Conservation (phyloP, 2,888 invertebrate species). For the Drosophila emarginata region DNA sequence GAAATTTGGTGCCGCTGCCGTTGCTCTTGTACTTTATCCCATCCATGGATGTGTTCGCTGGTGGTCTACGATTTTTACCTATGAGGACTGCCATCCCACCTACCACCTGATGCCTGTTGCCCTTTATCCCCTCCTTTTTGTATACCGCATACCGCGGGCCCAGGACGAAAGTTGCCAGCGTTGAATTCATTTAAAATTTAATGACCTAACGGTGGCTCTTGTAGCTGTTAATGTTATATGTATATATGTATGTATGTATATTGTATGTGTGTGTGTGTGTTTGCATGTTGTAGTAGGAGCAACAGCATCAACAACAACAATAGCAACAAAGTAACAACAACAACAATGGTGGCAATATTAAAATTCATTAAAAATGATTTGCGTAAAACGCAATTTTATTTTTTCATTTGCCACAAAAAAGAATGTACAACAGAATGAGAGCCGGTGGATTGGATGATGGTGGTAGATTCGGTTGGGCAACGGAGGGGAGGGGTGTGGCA, state of each 20-base stretch:
- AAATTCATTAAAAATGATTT: slow-evolving; percentile 78
- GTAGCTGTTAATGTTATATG: slow-evolving; percentile 21
- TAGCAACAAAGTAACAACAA: slow-evolving; percentile 28
- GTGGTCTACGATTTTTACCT: slow-evolving; percentile 44
- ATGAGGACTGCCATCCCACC: slow-evolving; percentile 36
- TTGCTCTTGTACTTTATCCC: background rate
- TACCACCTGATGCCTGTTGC: background rate
- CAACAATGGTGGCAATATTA: slow-evolving; percentile 59
- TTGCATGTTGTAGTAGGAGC: slow-evolving; percentile 36
- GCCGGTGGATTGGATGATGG: background rate
- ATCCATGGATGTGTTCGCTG: slow-evolving; percentile 10
- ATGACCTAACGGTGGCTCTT: slow-evolving; percentile 66
- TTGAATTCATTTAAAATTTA: slow-evolving; percentile 76
- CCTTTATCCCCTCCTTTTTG: no score
- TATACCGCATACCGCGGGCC: background rate
- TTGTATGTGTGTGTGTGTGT: slow-evolving; percentile 17
- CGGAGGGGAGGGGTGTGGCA: background rate
- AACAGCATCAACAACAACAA: slow-evolving; percentile 26
- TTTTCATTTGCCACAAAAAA: slow-evolving; percentile 51
- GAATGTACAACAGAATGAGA: slow-evolving; percentile 7
- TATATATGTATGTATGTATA: background rate
- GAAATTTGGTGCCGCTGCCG: background rate
- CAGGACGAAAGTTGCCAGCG: slow-evolving; percentile 31
- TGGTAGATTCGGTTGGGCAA: background rate
- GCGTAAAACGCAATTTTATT: slow-evolving; percentile 78